Percentiles rank a stretch among this genome's conserved stretches.
These are phyloP conservation scores for Gryon sp. DNA, from an alignment of 1,140 invertebrate genomes.

Conservation along the genomic window DNA sequence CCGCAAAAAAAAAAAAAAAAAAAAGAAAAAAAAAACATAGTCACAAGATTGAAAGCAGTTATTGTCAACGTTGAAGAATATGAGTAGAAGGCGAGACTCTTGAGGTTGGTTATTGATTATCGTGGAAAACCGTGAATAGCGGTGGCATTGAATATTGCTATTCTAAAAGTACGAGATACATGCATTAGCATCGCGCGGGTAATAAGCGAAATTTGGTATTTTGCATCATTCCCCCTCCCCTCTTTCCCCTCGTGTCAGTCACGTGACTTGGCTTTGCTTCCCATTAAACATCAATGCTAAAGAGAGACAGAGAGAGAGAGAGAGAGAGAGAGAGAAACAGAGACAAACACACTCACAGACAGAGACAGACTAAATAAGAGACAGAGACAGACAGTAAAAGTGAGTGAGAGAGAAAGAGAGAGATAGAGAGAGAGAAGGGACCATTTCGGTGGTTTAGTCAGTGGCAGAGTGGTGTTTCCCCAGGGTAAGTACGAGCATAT, in stretches of 20 bases:
- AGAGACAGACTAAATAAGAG: too few species aligned
- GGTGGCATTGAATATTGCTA: constrained; percentile 6
- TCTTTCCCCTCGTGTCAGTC: constrained; percentile 4
- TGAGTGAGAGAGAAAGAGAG: too few species aligned
- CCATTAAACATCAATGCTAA: constrained; percentile 74
- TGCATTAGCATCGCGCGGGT: constrained; percentile 21
- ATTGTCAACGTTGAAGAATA: too few species aligned
- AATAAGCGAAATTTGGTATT: constrained; percentile 33
- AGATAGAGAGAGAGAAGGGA: too few species aligned
- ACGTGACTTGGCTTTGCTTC: constrained; percentile 59
- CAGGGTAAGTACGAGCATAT: constrained; percentile 75
- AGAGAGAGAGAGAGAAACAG: too few species aligned
- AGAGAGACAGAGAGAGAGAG: too few species aligned
- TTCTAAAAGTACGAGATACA: constrained; percentile 6
- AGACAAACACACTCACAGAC: too few species aligned
- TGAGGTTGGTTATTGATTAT: not conserved
- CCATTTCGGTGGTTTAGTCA: constrained; percentile 69
- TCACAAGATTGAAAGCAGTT: too few species aligned
- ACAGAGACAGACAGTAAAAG: too few species aligned
- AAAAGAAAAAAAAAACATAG: too few species aligned
- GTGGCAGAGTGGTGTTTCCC: constrained; percentile 72
- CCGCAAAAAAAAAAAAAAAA: not conserved
- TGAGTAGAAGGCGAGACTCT: too few species aligned
- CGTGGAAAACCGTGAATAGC: not conserved
- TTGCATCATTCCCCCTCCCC: not conserved